These are phyloP conservation scores for Lates japonicus DNA, from an alignment of 2,797 vertebrate species.

Conservation along the genomic window DNA sequence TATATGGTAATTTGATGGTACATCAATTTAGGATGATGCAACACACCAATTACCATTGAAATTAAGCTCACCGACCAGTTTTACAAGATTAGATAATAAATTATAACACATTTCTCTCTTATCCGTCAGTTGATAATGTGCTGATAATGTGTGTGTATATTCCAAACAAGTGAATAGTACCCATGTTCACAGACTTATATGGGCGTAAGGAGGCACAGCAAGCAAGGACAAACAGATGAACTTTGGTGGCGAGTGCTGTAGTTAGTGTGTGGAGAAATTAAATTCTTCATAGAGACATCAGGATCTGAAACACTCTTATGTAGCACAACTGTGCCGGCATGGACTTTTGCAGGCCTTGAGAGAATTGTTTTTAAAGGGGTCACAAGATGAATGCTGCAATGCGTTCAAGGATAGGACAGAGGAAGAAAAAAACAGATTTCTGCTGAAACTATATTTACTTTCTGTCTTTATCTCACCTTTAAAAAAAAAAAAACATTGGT, in stretches of 20 bases:
- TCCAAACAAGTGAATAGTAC: too few relatives aligned
- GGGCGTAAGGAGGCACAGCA: not conserved
- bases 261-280: not conserved
- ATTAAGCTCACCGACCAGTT: too few relatives aligned
- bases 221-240: not conserved
- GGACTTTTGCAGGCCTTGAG: not conserved
- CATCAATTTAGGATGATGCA: too few relatives aligned
- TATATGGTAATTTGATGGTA: too few relatives aligned
- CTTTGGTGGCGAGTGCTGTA: not conserved
- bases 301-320: not conserved
- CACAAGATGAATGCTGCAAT: not conserved
- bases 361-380: not conserved
- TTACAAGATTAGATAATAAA: too few relatives aligned
- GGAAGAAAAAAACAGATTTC: not conserved
- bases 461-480: not conserved
- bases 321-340: not conserved
- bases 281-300: not conserved
- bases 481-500: not conserved
- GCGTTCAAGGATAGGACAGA: not conserved
- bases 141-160: too few relatives aligned
- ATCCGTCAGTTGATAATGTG: too few relatives aligned
- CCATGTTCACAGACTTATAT: too few relatives aligned
- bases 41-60: too few relatives aligned
- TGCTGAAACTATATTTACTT: not conserved
- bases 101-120: too few relatives aligned